A percentile compares a stretch with the other conserved stretches of the same genome.
Evolutionary conservation across 1,140 invertebrate species (phyloP).

Genomic region (Diplogasteroides magnus): DNA sequence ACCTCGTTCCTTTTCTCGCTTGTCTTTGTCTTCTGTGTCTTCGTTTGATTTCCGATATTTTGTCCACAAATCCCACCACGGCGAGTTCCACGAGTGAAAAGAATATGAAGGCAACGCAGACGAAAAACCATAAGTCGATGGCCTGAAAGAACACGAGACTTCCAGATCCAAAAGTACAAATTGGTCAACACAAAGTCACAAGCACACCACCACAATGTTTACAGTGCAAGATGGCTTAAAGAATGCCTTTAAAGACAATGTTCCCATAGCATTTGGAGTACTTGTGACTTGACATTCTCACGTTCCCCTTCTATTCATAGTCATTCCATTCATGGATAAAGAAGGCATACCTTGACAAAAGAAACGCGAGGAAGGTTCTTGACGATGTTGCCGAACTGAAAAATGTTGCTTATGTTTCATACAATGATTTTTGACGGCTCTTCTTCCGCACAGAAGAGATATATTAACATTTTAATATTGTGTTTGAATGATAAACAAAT

Average conservation of each 20-base stretch:
- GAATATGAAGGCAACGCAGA: constrained; percentile 58
- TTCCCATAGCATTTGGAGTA: constrained; percentile 7
- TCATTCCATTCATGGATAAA: too few relatives aligned
- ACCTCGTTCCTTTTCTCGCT: constrained; percentile 6
- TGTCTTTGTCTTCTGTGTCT: constrained; percentile 13
- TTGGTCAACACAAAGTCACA: neutral
- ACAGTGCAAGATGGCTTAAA: too few relatives aligned
- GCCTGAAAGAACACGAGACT: constrained; percentile 49
- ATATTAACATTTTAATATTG: neutral
- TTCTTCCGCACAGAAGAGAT: too few relatives aligned
- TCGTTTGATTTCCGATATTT: constrained; percentile 29
- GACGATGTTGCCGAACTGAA: constrained; percentile 44
- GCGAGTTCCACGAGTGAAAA: constrained; percentile 58
- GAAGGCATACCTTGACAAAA: constrained; percentile 47
- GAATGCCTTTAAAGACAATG: neutral
- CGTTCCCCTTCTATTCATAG: too few relatives aligned
- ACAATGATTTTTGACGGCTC: neutral
- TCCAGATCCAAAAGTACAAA: too few relatives aligned
- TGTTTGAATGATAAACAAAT: neutral
- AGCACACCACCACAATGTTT: too few relatives aligned
- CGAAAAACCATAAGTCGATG: constrained; percentile 58
- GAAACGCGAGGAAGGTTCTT: constrained; percentile 47
- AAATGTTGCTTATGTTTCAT: neutral
- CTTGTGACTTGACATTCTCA: too few relatives aligned
- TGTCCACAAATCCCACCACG: constrained; percentile 55